Percentiles rank a stretch among this genome's conserved stretches.
Conservation (phyloP, 2,888 invertebrate species). For the Orchesellides sinensis region DNA sequence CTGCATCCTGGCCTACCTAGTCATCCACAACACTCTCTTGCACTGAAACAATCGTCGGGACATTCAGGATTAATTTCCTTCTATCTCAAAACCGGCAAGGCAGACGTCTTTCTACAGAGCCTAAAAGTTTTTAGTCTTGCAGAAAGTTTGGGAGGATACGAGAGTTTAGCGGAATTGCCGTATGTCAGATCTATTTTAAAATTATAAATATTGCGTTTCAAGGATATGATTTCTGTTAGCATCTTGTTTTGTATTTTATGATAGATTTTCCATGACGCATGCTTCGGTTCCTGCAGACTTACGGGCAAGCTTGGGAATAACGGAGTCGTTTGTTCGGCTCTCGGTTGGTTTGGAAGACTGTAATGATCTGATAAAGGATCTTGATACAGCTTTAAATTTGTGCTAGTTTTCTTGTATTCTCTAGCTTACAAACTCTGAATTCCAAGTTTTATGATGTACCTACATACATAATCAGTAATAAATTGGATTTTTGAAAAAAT, state of each 20-base stretch:
- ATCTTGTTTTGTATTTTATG: conserved; percentile 4
- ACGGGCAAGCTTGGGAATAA: conserved; percentile 86
- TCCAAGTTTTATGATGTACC: too few relatives aligned
- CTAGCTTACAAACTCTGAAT: too few relatives aligned
- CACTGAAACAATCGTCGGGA: conserved; percentile 88
- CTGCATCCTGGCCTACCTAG: conserved; percentile 83
- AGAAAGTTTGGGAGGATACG: conserved; percentile 96
- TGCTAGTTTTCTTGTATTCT: too few relatives aligned
- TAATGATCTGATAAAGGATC: conserved; percentile 90
- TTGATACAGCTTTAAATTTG: conserved; percentile 87
- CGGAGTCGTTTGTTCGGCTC: conserved; percentile 89
- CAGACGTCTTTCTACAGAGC: conserved; percentile 85
- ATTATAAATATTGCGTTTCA: not conserved
- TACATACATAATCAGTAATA: not conserved
- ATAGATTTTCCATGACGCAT: conserved; percentile 94
- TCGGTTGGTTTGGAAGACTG: conserved; percentile 94
- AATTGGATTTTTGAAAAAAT: not conserved
- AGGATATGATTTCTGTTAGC: not conserved
- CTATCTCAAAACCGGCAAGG: conserved; percentile 86
- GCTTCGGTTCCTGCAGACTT: conserved; percentile 90
- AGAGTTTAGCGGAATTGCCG: conserved; percentile 96
- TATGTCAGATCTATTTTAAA: conserved; percentile 79
- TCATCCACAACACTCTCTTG: conserved; percentile 91
- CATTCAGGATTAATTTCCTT: conserved; percentile 96
- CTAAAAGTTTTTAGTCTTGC: conserved; percentile 91